These are phyloP conservation scores for Sebastes iracundus DNA, from an alignment of 2,797 vertebrate genomes.

Conservation along the genomic window DNA sequence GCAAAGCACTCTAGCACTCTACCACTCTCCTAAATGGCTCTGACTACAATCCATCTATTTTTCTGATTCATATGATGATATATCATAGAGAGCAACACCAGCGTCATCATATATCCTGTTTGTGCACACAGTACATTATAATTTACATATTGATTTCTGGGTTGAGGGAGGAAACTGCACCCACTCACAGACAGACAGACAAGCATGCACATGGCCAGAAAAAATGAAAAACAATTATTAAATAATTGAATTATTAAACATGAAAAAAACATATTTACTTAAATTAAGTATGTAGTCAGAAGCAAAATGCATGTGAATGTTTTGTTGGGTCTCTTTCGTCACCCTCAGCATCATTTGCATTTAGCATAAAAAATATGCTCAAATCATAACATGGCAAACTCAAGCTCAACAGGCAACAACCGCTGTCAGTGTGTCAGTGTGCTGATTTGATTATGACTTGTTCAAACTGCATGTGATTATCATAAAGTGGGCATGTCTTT, in stretches of 20 bases:
- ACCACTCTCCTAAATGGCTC: constrained; percentile 21
- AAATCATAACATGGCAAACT: no score
- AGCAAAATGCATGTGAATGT: not conserved
- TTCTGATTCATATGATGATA: constrained; percentile 35
- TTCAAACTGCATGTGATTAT: no score
- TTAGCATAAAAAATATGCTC: no score
- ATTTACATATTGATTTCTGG: constrained; percentile 29
- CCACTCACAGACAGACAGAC: not conserved
- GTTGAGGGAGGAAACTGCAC: not conserved
- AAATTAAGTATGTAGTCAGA: not conserved
- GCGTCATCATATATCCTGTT: constrained; percentile 28
- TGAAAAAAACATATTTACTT: not conserved
- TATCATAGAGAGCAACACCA: not conserved
- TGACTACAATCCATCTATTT: constrained; percentile 24
- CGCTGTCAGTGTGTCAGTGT: no score
- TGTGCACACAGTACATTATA: not conserved
- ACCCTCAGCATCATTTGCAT: not conserved
- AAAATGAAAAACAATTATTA: not conserved
- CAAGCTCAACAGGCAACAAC: no score
- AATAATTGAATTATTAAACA: not conserved
- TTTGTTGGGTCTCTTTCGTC: not conserved
- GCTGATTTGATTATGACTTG: no score
- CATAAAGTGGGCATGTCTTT: no score
- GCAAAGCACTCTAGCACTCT: constrained; percentile 33
- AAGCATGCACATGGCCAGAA: not conserved